phyloP scores from a whole-genome alignment of 2,113 vertebrate species.

The Cyprinodon brontotheroides region DNA sequence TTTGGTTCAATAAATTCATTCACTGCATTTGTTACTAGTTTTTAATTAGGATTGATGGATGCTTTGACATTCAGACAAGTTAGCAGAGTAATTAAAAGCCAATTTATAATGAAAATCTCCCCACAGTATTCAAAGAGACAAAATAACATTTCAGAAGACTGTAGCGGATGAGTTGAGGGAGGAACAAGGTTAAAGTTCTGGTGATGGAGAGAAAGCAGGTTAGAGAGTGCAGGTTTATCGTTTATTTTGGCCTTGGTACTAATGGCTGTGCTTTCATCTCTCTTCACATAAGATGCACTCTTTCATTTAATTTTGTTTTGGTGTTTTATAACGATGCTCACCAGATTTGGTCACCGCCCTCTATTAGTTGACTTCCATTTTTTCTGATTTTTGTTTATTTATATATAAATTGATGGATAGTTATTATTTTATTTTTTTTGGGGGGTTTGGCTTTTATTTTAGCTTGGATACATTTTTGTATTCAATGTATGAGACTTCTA shows the following conservation, averaged over 20 bases:
- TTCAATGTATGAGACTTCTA: background rate
- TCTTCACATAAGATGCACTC: background rate
- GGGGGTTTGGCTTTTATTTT: background rate
- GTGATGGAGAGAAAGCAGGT: background rate
- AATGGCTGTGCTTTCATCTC: background rate
- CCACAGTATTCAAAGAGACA: background rate
- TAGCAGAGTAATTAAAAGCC: background rate
- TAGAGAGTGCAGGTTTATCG: background rate
- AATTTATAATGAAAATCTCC: background rate
- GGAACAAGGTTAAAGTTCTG: background rate
- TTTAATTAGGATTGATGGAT: background rate
- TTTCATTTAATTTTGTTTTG: background rate
- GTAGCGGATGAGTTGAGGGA: background rate
- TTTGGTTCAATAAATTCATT: background rate
- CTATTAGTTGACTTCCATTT: background rate
- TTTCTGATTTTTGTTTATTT: background rate
- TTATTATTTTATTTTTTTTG: background rate
- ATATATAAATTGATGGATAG: background rate
- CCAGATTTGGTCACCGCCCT: background rate
- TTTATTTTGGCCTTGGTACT: background rate
- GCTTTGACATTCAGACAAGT: background rate
- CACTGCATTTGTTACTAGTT: background rate
- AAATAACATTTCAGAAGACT: background rate
- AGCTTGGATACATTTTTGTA: background rate
- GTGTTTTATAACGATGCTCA: background rate